These are phyloP conservation scores for Philereme vetulata DNA, from an alignment of 2,888 invertebrate genomes.

Conservation along the genomic window DNA sequence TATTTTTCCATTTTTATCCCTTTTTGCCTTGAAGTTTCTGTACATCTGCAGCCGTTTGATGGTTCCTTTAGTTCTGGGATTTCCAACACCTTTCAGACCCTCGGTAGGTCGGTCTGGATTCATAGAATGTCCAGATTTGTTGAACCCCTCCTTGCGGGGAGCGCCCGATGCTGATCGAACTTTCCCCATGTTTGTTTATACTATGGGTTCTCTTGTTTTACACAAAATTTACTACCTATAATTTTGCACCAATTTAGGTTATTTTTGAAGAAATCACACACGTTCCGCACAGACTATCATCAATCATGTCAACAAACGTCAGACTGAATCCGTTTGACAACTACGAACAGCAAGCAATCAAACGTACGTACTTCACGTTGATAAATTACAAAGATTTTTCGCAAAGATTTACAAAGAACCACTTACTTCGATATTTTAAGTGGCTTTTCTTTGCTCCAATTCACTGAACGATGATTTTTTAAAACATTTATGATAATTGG, in stretches of 20 bases:
- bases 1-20: conserved; percentile 95
- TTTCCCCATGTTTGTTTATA: conserved; percentile 86
- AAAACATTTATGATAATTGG: background rate
- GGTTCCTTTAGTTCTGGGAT: conserved; percentile 94
- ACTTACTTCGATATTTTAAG: background rate
- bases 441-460: background rate
- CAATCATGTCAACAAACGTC: conserved; percentile 16
- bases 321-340: background rate
- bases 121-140: conserved; percentile 95
- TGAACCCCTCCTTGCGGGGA: conserved; percentile 93
- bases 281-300: background rate
- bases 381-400: background rate
- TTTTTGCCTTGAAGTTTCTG: conserved; percentile 97
- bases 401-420: background rate
- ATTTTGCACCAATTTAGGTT: conserved; percentile 12
- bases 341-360: background rate
- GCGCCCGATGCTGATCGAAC: conserved; percentile 88
- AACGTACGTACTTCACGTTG: conserved; percentile 17
- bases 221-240: conserved; percentile 15
- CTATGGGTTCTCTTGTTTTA: conserved; percentile 6
- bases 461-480: background rate
- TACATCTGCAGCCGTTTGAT: conserved; percentile 99
- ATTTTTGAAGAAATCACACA: conserved; percentile 8
- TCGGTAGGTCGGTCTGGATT: conserved; percentile 94
- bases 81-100: conserved; percentile 92